Evolutionary conservation across 2,888 invertebrate genomes (phyloP).

Genomic region (Bombylius discolor): DNA sequence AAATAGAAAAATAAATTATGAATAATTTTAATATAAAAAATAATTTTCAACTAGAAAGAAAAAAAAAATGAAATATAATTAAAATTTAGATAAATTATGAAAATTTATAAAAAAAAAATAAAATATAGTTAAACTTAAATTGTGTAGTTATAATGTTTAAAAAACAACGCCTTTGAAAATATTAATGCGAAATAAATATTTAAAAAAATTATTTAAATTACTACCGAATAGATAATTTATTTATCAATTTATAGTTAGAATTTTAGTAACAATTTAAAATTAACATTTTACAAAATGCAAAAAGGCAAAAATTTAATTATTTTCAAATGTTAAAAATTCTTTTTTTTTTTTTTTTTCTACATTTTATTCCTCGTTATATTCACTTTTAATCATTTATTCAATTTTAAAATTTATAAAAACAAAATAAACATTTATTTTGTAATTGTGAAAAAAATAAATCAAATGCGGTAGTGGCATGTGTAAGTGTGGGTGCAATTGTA

Average conservation of each 20-base stretch:
- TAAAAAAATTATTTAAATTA: no score
- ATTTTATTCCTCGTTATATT: neutral
- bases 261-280: no score
- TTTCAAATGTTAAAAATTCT: neutral
- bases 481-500: conserved; percentile 9
- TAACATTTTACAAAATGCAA: no score
- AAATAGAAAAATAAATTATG: conserved; percentile 14
- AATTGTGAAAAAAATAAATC: conserved; percentile 1
- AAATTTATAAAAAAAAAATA: no score
- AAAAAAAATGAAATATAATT: neutral
- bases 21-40: neutral
- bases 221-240: no score
- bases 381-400: neutral
- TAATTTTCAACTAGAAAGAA: neutral
- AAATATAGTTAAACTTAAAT: no score
- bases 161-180: no score
- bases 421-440: no score
- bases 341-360: neutral
- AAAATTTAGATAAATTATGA: neutral
- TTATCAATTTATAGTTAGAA: no score
- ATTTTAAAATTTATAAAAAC: neutral
- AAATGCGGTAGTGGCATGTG: conserved; percentile 18
- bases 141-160: no score
- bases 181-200: no score
- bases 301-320: no score